These are phyloP conservation scores for Villa cingulata DNA, from an alignment of 2,888 invertebrate genomes.

Conservation along the genomic window DNA sequence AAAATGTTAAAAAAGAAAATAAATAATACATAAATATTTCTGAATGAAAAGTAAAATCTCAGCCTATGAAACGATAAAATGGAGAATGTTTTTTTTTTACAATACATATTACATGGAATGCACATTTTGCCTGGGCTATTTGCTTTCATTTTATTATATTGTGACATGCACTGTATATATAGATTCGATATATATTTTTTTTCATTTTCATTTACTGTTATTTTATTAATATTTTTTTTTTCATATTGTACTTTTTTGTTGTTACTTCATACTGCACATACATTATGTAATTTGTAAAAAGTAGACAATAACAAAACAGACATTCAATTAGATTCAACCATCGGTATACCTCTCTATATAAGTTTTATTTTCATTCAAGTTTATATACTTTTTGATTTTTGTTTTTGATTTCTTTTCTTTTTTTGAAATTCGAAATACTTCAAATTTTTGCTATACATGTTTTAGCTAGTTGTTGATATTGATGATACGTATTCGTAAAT, in stretches of 20 bases:
- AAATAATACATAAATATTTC: conserved; percentile 2
- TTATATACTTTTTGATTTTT: neutral
- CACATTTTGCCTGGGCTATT: conserved; percentile 14
- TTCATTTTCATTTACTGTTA: conserved; percentile 7
- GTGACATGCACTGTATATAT: conserved; percentile 14
- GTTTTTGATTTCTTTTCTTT: too few species aligned
- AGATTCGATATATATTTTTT: conserved; percentile 11
- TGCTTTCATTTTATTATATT: conserved; percentile 15
- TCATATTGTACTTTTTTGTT: too few species aligned
- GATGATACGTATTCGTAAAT: too few species aligned
- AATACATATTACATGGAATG: conserved; percentile 15
- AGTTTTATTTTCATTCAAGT: neutral
- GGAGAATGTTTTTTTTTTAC: too few species aligned
- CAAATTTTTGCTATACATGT: too few species aligned
- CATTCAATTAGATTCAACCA: conserved; percentile 11
- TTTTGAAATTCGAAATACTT: too few species aligned
- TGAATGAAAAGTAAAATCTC: too few species aligned
- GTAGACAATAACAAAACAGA: conserved; percentile 9
- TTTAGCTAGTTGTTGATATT: too few species aligned
- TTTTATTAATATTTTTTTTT: conserved; percentile 5
- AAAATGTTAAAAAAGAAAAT: neutral
- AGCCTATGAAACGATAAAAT: too few species aligned
- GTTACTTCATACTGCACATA: too few species aligned
- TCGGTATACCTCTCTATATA: conserved; percentile 2
- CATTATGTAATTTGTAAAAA: too few species aligned